These are phyloP conservation scores for Cryptus viduatorius DNA, from an alignment of 2,888 invertebrate species.

Conservation along the genomic window DNA sequence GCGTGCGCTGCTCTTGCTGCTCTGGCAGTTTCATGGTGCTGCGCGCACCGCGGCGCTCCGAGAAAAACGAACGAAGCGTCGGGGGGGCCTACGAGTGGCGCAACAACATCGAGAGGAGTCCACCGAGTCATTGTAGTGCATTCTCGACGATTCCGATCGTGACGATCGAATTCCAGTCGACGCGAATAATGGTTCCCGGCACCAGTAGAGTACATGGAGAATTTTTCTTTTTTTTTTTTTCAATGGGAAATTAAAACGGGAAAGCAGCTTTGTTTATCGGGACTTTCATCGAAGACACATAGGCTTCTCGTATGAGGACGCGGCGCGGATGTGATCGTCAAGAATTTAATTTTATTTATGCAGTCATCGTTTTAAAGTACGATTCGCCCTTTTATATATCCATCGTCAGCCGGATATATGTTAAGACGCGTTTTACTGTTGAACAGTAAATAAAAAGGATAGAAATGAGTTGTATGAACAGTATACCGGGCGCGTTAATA, in stretches of 20 bases:
- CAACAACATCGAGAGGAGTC: conserved; percentile 48
- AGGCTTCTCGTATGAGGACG: not conserved
- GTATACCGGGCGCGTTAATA: conserved; percentile 74
- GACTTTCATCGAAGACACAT: conserved; percentile 1
- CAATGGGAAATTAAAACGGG: conserved; percentile 20
- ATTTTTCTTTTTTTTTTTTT: conserved; percentile 9
- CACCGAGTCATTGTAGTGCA: conserved; percentile 48
- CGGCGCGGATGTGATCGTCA: not conserved
- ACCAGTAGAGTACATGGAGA: not conserved
- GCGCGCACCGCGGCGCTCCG: conserved; percentile 23
- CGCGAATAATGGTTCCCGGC: conserved; percentile 44
- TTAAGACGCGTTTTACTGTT: conserved; percentile 14
- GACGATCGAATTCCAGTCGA: conserved; percentile 56
- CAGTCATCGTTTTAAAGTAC: not conserved
- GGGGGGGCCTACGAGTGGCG: conserved; percentile 36
- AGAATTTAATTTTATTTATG: not conserved
- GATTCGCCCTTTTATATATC: not conserved
- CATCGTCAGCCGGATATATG: conserved; percentile 31
- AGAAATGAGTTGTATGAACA: conserved; percentile 30
- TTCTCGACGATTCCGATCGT: conserved; percentile 61
- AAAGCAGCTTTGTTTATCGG: conserved; percentile 1
- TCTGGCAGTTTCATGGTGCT: conserved; percentile 34
- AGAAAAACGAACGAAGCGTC: conserved; percentile 59
- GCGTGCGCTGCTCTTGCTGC: conserved; percentile 59
- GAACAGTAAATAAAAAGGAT: conserved; percentile 35